Percentiles rank a stretch among this genome's conserved stretches.
Evolutionary conservation across 2,797 vertebrate species (phyloP).

Genomic region (Calcarius lapponicus): DNA sequence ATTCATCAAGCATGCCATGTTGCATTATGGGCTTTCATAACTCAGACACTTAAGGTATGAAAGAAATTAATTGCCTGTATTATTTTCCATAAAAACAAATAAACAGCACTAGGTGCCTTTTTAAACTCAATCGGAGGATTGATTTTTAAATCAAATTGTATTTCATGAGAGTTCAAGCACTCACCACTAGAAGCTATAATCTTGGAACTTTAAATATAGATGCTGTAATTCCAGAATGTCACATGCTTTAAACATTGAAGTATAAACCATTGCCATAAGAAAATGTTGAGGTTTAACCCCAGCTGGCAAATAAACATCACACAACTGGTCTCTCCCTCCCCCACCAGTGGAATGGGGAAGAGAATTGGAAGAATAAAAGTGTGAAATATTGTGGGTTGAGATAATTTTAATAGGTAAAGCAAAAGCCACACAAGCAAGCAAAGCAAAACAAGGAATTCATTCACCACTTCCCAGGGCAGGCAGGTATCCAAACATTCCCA

Average conservation of each 20-base stretch:
- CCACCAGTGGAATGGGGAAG: not conserved
- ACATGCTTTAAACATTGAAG: constrained; percentile 53
- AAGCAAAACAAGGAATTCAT: not conserved
- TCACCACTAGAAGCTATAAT: constrained; percentile 26
- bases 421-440: not conserved
- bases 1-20: constrained; percentile 28
- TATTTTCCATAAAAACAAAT: constrained; percentile 63
- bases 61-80: constrained; percentile 54
- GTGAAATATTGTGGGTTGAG: not conserved
- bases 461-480: not conserved
- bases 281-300: constrained; percentile 6
- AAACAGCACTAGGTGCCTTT: constrained; percentile 26
- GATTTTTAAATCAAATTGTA: constrained; percentile 62
- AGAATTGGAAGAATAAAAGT: not conserved
- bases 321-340: not conserved
- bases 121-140: constrained; percentile 42
- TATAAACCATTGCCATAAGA: constrained; percentile 37
- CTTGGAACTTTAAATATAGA: constrained; percentile 56
- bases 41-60: constrained; percentile 42
- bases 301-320: not conserved
- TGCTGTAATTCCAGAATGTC: constrained; percentile 55
- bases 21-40: constrained; percentile 28
- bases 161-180: constrained; percentile 45
- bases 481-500: not conserved
- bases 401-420: not conserved